Evolutionary conservation across 2,888 invertebrate genomes (phyloP).

Genomic region (Amitus sp.): DNA sequence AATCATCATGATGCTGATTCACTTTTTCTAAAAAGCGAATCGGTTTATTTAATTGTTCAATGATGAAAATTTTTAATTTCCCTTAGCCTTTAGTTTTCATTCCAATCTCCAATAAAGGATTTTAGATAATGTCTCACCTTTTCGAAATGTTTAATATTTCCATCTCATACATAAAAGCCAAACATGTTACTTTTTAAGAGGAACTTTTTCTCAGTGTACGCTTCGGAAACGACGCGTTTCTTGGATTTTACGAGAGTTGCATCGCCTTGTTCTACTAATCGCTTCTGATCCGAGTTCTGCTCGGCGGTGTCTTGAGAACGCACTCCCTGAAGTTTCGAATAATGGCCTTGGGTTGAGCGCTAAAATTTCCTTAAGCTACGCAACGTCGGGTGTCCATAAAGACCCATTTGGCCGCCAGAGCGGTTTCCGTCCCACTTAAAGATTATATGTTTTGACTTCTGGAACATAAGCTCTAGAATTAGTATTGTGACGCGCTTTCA

Average conservation of each 20-base stretch:
- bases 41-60: no score
- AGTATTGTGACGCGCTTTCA: not conserved
- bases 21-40: no score
- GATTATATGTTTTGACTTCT: conserved; percentile 46
- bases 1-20: no score
- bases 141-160: no score
- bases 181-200: no score
- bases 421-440: conserved; percentile 58
- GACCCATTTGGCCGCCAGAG: conserved; percentile 32
- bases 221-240: no score
- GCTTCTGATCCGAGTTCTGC: not conserved
- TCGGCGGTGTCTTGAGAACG: not conserved
- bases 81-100: no score
- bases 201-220: no score
- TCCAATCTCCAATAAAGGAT: no score
- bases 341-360: not conserved
- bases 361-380: not conserved
- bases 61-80: no score
- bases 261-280: not conserved
- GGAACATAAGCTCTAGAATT: conserved; percentile 33
- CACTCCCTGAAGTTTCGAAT: not conserved
- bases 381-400: conserved; percentile 10
- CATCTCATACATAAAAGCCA: no score
- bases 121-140: no score
- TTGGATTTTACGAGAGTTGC: not conserved